Conservation (phyloP, 1,140 invertebrate species). For the Contarinia nasturtii region DNA sequence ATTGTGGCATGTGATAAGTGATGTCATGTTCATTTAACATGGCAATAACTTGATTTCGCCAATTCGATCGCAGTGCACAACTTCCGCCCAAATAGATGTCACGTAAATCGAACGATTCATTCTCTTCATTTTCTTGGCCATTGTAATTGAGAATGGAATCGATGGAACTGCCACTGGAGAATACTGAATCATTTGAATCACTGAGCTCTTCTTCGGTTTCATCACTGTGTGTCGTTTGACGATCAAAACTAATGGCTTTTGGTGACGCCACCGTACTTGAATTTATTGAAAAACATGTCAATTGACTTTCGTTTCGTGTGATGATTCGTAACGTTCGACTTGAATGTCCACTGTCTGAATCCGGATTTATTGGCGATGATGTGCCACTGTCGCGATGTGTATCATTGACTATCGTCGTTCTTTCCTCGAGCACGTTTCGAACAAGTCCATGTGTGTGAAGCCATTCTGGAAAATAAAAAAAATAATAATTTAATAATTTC, state of each 20-base stretch:
- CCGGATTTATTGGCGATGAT: slow-evolving; percentile 15
- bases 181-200: slow-evolving; percentile 23
- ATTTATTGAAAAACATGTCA: slow-evolving; percentile 11
- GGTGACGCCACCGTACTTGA: slow-evolving; percentile 11
- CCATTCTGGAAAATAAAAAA: slow-evolving; percentile 5
- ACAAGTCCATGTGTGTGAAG: no score
- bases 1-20: slow-evolving; percentile 36
- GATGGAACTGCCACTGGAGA: slow-evolving; percentile 21
- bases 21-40: slow-evolving; percentile 73
- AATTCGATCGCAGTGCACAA: slow-evolving; percentile 86
- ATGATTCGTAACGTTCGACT: not conserved
- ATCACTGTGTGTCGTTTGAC: not conserved
- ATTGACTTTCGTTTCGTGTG: not conserved
- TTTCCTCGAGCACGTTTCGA: no score
- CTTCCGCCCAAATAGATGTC: slow-evolving; percentile 61
- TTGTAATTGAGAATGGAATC: slow-evolving; percentile 6
- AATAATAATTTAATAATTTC: not conserved
- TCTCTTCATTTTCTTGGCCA: slow-evolving; percentile 3
- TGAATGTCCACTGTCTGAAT: not conserved
- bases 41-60: slow-evolving; percentile 87
- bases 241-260: not conserved
- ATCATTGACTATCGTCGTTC: not conserved
- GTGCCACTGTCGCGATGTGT: slow-evolving; percentile 21
- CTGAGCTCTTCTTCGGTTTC: slow-evolving; percentile 11
- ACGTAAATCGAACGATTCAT: slow-evolving; percentile 14